Evolutionary conservation across 2,797 vertebrate genomes (phyloP).

Genomic region (Onychomys arenicola): DNA sequence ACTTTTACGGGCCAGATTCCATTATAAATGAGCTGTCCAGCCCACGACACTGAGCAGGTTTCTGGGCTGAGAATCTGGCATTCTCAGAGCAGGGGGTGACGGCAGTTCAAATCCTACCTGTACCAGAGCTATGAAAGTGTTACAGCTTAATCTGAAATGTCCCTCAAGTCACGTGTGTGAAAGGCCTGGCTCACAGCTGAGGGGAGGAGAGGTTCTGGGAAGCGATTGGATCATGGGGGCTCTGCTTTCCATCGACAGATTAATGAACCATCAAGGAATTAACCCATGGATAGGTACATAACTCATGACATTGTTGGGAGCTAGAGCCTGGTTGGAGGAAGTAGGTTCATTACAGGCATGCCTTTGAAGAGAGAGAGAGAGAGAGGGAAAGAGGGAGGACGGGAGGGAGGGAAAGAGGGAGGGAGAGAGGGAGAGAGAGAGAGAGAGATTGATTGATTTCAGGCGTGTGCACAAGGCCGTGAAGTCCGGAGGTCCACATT

Average conservation of each 20-base stretch:
- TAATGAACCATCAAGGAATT: neutral
- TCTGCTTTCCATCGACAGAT: neutral
- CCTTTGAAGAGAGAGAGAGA: neutral
- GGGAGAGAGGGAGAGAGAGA: neutral
- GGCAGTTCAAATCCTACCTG: neutral
- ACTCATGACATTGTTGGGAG: neutral
- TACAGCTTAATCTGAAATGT: neutral
- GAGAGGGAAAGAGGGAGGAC: neutral
- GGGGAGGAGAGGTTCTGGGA: neutral
- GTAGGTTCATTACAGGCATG: neutral
- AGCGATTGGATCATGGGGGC: neutral
- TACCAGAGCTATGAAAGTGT: neutral
- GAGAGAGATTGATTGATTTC: too few species aligned
- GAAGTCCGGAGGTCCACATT: neutral
- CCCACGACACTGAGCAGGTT: neutral
- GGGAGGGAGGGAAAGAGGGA: neutral
- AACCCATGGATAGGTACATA: neutral
- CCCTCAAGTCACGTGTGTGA: neutral
- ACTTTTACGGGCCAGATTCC: slow-evolving; percentile 73
- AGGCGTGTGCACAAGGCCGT: neutral
- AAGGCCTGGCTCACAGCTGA: neutral
- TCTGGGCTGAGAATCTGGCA: neutral
- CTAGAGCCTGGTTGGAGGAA: neutral
- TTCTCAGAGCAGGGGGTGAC: neutral
- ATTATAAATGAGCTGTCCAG: slow-evolving; percentile 70